Base-by-base conservation (phyloP, 2,113 vertebrate genomes). In the Hippoglossus stenolepis region DNA sequence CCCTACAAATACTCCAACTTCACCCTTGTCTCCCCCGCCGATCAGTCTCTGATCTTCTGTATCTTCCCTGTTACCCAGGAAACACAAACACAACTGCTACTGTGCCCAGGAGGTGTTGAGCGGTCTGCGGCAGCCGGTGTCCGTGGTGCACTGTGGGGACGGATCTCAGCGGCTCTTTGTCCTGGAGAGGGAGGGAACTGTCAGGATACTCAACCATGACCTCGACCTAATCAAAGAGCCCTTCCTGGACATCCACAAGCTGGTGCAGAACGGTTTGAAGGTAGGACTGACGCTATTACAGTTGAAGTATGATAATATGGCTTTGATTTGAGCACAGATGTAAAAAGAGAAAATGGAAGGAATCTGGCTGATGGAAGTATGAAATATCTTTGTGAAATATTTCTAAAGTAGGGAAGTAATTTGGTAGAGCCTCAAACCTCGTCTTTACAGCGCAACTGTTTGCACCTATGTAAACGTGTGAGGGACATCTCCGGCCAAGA, bases 1-100 rank as follows among this genome's bases (percentile, higher is more conserved):
- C 51, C 20, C 57, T 63, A 17, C 28, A 64, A 54, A 58, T 7
- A 40, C n/a, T 26, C 26, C n/a, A n/a, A 26, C 35, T 70, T 67
- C 4, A 28, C 17, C 23, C 43, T 90, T 85, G 63, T 47, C 18
- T 75, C 74, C 53, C n/a, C 58, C 4, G 0, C 60, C 70, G 23
- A 51, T 83, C 53, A 40, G 80, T 81, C 67, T 78, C 72, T 90
- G 70, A 90, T 84, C 84, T 88, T 87, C 87, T 88, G 76, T 91
- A 65, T 86, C 84, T 71, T 81, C 81, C 56, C 49, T 69, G 86
- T 93, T 89, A 82, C 95, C 93, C 94, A 99, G 97, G 94, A 99
- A 98, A 92, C 97, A 98, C 94, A 99, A 98, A 92, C 97, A 98
- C 95, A 98, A 96, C 93, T 99, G 98, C 95, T 98, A 97, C 96